Base-by-base conservation (phyloP, 1,140 invertebrate species). In the Cyclina sinensis region DNA sequence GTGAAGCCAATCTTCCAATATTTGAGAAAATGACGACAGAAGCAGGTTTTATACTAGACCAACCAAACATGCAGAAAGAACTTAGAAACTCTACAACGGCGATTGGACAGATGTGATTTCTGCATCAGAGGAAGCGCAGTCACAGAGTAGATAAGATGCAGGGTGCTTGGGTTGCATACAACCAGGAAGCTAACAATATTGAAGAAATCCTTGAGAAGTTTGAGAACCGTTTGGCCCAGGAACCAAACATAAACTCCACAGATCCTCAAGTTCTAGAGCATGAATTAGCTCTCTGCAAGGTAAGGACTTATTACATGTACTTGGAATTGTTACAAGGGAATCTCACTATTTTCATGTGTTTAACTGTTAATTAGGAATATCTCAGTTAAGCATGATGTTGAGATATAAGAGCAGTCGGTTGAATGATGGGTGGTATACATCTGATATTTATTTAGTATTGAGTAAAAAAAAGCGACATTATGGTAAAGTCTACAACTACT, bases 1-100 rank as follows among this genome's bases (percentile, higher is more conserved):
- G 97, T 95, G 97, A 98, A 92, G 96, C 97, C 85, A 97, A 98
- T 93, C 95, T 98, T 54, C 92, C 92, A 12, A 86, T 95, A 27
- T 95, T 95, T 93, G 94, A 95, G 68, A 93, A 94, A 83, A 88
- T 95, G 91, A 92, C 88, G 70, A 93, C 92, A 21, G 94, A 95
- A 80, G 94, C 94, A n/a, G 91, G 93, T 14, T 93, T 94, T 70
- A 83, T 95, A 9, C 91, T 93, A 87, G 97, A 98, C 95, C 97
- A 97, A 92, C 94, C 94, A 7, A 93, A 94, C 78, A 91, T 95
- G 81, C 85, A 92, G 37, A 74, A 81, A 95, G 90, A 97, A 30
- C 84, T 95, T n/a, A 24, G 93, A 95, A n/a, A 89, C 92, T 21
- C 89, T 96, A 37, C 93, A 95, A 68, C 98, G 87, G 57, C 85